Evolutionary conservation across 2,888 invertebrate species (phyloP).

Genomic region (Eurytoma adleriae): DNA sequence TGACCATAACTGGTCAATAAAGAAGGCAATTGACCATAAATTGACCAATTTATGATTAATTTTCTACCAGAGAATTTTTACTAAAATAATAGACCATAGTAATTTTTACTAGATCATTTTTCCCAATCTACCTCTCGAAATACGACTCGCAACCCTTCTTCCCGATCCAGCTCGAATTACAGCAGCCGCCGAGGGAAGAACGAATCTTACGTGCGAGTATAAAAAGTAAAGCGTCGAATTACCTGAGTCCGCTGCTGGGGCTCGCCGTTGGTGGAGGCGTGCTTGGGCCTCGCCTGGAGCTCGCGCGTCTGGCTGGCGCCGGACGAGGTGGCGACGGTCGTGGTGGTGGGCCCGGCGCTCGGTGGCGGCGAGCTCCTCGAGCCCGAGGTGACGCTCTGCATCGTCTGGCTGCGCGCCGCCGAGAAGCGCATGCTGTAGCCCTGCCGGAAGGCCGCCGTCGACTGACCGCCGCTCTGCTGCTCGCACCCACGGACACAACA

Average conservation of each 20-base stretch:
- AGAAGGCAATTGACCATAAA: too few species aligned
- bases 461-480: constrained; percentile 65
- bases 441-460: constrained; percentile 68
- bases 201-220: too few species aligned
- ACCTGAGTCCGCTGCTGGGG: constrained; percentile 58
- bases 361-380: constrained; percentile 72
- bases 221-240: too few species aligned
- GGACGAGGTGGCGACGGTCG: constrained; percentile 59
- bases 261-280: constrained; percentile 69
- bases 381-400: constrained; percentile 77
- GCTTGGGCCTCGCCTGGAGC: constrained; percentile 60
- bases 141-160: too few species aligned
- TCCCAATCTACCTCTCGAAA: too few species aligned
- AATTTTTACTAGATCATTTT: too few species aligned
- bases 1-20: too few species aligned
- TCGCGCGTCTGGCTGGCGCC: constrained; percentile 59
- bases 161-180: too few species aligned
- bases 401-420: constrained; percentile 76
- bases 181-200: too few species aligned
- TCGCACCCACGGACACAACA: background rate
- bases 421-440: constrained; percentile 77
- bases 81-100: too few species aligned
- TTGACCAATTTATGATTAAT: too few species aligned
- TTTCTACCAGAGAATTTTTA: too few species aligned
- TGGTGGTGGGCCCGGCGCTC: constrained; percentile 57